These are phyloP conservation scores for Notarius quadriscutis DNA, from an alignment of 2,113 vertebrate genomes.

Conservation along the genomic window DNA sequence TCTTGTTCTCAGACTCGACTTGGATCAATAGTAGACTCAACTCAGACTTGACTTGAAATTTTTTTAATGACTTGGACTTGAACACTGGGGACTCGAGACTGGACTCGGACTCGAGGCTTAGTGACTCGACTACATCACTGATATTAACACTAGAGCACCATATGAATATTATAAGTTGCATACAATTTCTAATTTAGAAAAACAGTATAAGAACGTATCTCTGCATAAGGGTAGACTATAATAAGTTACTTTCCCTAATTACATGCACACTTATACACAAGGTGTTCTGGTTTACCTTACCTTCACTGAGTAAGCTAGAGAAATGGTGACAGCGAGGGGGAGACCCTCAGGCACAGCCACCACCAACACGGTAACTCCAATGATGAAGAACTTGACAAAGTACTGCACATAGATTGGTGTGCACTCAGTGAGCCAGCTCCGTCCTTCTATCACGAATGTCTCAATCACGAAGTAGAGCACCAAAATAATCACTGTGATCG, in stretches of 20 bases:
- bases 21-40: too few species aligned
- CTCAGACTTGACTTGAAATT: too few species aligned
- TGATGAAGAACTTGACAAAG: conserved; percentile 94
- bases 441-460: conserved; percentile 82
- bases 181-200: neutral
- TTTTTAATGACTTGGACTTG: too few species aligned
- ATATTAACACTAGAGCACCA: too few species aligned
- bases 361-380: conserved; percentile 89
- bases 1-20: too few species aligned
- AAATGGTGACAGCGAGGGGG: conserved; percentile 89
- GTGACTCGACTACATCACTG: too few species aligned
- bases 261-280: conserved; percentile 12
- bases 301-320: conserved; percentile 91
- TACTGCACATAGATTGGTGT: conserved; percentile 88
- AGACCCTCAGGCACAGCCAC: conserved; percentile 89
- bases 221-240: neutral
- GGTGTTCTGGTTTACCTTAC: conserved; percentile 60
- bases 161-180: neutral
- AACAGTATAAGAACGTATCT: neutral
- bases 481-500: conserved; percentile 89
- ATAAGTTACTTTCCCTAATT: neutral
- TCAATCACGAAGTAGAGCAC: conserved; percentile 89
- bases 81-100: too few species aligned
- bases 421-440: conserved; percentile 81
- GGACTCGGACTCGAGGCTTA: too few species aligned